Evolutionary conservation across 64 coral and sea anemone species (phyloP).

Genomic region (Montipora sp.): DNA sequence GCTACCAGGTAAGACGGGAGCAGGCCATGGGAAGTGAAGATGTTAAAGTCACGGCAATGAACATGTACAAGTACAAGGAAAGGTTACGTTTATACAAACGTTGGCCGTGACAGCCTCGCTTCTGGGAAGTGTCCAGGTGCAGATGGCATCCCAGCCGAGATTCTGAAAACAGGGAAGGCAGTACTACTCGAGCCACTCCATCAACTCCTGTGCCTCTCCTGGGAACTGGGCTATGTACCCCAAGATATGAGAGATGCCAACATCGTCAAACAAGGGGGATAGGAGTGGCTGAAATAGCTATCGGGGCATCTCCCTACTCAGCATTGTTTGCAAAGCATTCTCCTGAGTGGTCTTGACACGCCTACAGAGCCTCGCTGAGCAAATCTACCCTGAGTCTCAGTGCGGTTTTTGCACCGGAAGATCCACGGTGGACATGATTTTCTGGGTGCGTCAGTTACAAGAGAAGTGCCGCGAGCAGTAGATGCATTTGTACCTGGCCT

Average conservation of each 20-base stretch:
- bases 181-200: neutral
- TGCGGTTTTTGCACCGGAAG: too few species aligned
- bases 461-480: too few species aligned
- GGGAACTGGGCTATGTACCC: neutral
- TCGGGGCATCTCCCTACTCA: constrained; percentile 37
- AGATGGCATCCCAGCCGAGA: neutral
- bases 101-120: neutral
- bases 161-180: neutral
- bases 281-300: neutral
- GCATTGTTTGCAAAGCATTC: constrained; percentile 22
- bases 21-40: too few species aligned
- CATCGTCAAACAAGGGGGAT: neutral
- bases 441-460: too few species aligned
- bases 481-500: too few species aligned
- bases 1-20: too few species aligned
- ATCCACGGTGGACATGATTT: too few species aligned
- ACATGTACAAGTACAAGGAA: too few species aligned
- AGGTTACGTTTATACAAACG: too few species aligned
- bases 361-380: too few species aligned
- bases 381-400: too few species aligned
- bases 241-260: neutral
- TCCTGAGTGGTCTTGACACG: neutral
- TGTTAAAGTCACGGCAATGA: too few species aligned
- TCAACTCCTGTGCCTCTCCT: neutral
- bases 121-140: neutral